Evolutionary conservation across 1,140 invertebrate genomes (phyloP).

Genomic region (Helicoverpa armigera): DNA sequence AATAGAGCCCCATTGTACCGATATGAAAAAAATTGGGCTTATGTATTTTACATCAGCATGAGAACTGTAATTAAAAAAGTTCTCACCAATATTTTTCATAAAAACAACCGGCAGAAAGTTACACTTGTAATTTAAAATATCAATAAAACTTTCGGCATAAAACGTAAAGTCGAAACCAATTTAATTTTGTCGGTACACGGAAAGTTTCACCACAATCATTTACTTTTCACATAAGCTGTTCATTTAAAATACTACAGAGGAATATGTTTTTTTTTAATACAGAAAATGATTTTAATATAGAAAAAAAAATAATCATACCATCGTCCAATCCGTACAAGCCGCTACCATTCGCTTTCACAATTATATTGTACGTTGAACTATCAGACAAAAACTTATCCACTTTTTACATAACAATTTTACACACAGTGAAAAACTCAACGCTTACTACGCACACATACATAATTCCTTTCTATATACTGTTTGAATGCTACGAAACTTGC

Average conservation of each 20-base stretch:
- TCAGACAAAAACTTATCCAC: slow-evolving; percentile 81
- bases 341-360: slow-evolving; percentile 81
- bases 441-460: slow-evolving; percentile 49
- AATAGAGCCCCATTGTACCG: too few species aligned
- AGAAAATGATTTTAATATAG: slow-evolving; percentile 1
- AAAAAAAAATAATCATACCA: slow-evolving; percentile 66
- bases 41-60: not conserved
- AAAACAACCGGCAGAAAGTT: too few species aligned
- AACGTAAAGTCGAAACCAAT: not conserved
- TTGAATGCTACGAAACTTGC: slow-evolving; percentile 56
- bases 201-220: not conserved
- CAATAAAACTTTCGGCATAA: not conserved
- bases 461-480: slow-evolving; percentile 33
- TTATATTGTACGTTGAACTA: slow-evolving; percentile 82
- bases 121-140: not conserved
- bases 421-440: slow-evolving; percentile 55
- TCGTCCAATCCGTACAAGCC: slow-evolving; percentile 76
- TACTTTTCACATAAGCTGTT: not conserved
- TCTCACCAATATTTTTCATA: not conserved
- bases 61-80: not conserved
- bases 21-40: too few species aligned
- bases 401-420: slow-evolving; percentile 82
- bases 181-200: not conserved
- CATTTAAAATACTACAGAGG: not conserved
- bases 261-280: not conserved